A percentile compares a stretch with the other conserved stretches of the same genome.
phyloP scores from a whole-genome alignment of 2,113 vertebrate species.

The Gasterosteus nipponicus region DNA sequence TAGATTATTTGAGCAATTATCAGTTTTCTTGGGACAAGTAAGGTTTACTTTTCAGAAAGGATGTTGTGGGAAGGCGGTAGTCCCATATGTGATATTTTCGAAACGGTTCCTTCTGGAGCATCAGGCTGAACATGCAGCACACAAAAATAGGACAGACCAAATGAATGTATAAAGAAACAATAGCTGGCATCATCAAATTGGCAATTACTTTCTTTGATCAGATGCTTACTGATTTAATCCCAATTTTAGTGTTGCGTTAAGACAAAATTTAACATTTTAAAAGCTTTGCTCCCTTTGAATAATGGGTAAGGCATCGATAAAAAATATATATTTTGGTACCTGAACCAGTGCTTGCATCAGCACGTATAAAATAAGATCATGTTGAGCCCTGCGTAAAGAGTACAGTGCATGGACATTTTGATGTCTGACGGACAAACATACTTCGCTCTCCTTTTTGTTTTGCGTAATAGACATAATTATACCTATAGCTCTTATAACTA shows the following conservation, averaged over 20 bases:
- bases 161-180: not conserved
- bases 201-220: not conserved
- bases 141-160: not conserved
- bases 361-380: not conserved
- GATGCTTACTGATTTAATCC: not conserved
- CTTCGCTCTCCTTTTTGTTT: constrained; percentile 21
- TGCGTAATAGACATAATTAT: constrained; percentile 38
- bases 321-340: not conserved
- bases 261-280: constrained; percentile 8
- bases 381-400: not conserved
- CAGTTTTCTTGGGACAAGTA: not conserved
- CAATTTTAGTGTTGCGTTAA: not conserved
- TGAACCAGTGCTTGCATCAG: not conserved
- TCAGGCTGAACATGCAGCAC: not conserved
- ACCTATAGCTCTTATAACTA: constrained; percentile 12
- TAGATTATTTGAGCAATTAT: constrained; percentile 8
- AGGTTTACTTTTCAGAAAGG: constrained; percentile 11
- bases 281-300: not conserved
- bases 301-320: not conserved
- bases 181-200: not conserved
- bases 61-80: not conserved
- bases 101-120: not conserved
- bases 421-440: not conserved
- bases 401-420: constrained; percentile 4
- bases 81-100: not conserved